Evolutionary conservation across 1,140 invertebrate species (phyloP).

Genomic region (Lepidurus arcticus): DNA sequence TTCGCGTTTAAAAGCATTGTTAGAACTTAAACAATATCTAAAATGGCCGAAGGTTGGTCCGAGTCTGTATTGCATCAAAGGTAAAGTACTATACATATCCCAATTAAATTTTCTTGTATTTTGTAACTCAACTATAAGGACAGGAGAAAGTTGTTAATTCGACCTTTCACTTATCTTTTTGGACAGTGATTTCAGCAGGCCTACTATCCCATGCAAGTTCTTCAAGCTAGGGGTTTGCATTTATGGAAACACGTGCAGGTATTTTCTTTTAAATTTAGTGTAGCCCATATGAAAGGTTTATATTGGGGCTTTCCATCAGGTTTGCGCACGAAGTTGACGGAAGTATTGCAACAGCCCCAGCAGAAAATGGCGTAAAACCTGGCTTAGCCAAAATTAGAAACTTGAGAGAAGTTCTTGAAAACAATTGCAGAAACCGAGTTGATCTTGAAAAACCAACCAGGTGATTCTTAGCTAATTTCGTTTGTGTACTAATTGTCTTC

Average conservation of each 20-base stretch:
- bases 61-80: constrained; percentile 2
- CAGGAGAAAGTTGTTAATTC: neutral
- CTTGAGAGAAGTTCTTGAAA: neutral
- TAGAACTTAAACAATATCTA: neutral
- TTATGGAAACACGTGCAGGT: neutral
- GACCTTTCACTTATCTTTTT: neutral
- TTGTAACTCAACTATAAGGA: neutral
- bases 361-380: neutral
- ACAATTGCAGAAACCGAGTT: neutral
- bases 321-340: neutral
- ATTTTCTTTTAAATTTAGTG: neutral
- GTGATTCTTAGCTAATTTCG: neutral
- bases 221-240: neutral
- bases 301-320: neutral
- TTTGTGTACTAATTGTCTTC: neutral
- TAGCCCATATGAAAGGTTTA: neutral
- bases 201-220: constrained; percentile 16
- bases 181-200: neutral
- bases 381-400: neutral
- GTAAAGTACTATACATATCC: neutral
- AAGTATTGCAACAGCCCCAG: neutral
- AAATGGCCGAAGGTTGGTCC: constrained; percentile 5
- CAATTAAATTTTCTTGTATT: neutral
- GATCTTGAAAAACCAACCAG: neutral
- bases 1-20: neutral